A percentile compares a stretch with the other conserved stretches of the same genome.
Evolutionary conservation across 2,888 invertebrate genomes (phyloP).

Genomic region (Amblyjoppa proteus): DNA sequence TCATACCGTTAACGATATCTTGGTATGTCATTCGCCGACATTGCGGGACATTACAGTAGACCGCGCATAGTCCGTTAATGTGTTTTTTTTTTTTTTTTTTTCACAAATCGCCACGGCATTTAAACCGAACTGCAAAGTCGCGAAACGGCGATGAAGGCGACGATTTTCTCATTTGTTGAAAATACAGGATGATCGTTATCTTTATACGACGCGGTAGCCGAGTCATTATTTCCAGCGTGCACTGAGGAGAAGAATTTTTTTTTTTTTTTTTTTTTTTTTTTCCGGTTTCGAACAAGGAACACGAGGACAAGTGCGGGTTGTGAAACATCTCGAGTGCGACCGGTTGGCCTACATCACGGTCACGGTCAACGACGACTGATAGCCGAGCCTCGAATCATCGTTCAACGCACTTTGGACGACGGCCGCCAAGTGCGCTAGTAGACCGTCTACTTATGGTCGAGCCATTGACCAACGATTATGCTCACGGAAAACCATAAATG

Average conservation of each 20-base stretch:
- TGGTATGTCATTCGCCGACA: not conserved
- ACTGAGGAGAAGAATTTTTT: constrained; percentile 64
- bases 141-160: constrained; percentile 16
- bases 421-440: constrained; percentile 26
- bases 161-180: constrained; percentile 41
- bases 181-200: not conserved
- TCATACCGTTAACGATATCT: not conserved
- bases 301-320: constrained; percentile 13
- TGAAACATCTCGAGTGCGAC: constrained; percentile 77
- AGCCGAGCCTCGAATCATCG: constrained; percentile 45
- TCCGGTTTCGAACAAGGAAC: constrained; percentile 66
- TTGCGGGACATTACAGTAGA: not conserved
- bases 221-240: constrained; percentile 73
- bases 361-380: constrained; percentile 78
- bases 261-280: constrained; percentile 51
- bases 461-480: constrained; percentile 52
- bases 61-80: not conserved
- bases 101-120: not conserved
- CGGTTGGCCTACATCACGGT: constrained; percentile 83
- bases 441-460: constrained; percentile 23
- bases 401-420: constrained; percentile 66
- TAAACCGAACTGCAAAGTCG: not conserved
- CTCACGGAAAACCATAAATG: constrained; percentile 65
- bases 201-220: not conserved
- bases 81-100: not conserved